Evolutionary conservation across 2,113 vertebrate genomes (phyloP).

Genomic region (Struthio camelus): DNA sequence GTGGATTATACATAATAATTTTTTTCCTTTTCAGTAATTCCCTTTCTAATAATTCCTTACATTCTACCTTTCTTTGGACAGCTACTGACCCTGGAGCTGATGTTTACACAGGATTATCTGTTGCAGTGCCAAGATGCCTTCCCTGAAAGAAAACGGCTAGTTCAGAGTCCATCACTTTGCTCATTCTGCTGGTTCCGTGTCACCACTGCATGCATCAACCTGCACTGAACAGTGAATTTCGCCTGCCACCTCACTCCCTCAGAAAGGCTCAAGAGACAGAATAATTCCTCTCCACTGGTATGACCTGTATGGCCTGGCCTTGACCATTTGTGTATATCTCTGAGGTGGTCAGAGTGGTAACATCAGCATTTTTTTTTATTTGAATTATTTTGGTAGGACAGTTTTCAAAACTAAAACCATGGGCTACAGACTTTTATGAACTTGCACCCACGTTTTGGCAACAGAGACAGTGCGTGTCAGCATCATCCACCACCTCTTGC

Average conservation of each 20-base stretch:
- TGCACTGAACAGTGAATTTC: neutral
- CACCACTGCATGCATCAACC: neutral
- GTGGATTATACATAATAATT: neutral
- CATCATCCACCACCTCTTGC: too few relatives aligned
- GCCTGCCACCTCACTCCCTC: neutral
- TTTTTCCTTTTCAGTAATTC: neutral
- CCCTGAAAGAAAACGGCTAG: neutral
- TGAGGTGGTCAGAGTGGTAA: neutral
- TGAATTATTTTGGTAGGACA: neutral
- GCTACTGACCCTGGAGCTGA: neutral
- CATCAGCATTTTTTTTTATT: neutral
- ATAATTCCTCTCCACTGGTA: neutral
- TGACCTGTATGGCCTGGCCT: neutral
- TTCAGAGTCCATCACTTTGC: neutral
- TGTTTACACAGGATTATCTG: neutral
- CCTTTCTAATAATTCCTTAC: neutral
- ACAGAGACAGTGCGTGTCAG: neutral
- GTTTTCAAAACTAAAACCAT: neutral
- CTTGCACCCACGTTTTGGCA: neutral
- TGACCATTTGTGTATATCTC: too few relatives aligned
- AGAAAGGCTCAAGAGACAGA: neutral
- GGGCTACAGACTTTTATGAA: neutral
- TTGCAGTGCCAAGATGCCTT: neutral
- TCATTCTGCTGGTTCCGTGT: neutral
- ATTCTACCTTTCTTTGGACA: neutral